A percentile compares a stretch with the other conserved stretches of the same genome.
These are phyloP conservation scores for Scortum barcoo DNA, from an alignment of 2,113 vertebrate genomes.

Conservation along the genomic window DNA sequence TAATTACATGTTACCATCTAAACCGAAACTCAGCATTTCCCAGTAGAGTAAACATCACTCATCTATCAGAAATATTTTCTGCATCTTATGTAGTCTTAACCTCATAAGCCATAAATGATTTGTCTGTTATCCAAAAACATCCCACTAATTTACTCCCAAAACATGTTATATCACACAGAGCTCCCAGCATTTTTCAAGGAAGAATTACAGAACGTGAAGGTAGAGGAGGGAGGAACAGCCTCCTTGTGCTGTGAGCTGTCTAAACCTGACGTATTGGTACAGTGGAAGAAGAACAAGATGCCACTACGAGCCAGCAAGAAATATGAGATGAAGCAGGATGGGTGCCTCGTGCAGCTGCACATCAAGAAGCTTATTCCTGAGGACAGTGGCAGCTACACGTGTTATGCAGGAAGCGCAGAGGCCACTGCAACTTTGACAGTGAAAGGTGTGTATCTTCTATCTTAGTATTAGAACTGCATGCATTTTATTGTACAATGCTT, in stretches of 20 bases:
- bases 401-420: slow-evolving; percentile 57
- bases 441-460: too few species aligned
- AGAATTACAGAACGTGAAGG: slow-evolving; percentile 26
- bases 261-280: slow-evolving; percentile 44
- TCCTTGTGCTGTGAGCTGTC: slow-evolving; percentile 64
- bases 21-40: too few species aligned
- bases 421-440: slow-evolving; percentile 42
- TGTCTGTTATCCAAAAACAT: background rate
- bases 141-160: background rate
- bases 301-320: slow-evolving; percentile 52
- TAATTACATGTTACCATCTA: background rate
- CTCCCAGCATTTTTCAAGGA: slow-evolving; percentile 35
- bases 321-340: slow-evolving; percentile 65
- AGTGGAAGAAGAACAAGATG: slow-evolving; percentile 67
- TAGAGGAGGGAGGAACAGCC: slow-evolving; percentile 53
- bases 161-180: background rate
- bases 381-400: slow-evolving; percentile 69
- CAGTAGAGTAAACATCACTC: too few species aligned
- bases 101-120: too few species aligned
- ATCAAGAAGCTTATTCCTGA: slow-evolving; percentile 59
- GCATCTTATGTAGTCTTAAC: too few species aligned
- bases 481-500: too few species aligned
- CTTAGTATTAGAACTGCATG: too few species aligned
- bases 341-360: slow-evolving; percentile 52
- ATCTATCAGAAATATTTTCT: too few species aligned